These are phyloP conservation scores for Andrena chrysosceles DNA, from an alignment of 2,888 invertebrate species.

Conservation along the genomic window DNA sequence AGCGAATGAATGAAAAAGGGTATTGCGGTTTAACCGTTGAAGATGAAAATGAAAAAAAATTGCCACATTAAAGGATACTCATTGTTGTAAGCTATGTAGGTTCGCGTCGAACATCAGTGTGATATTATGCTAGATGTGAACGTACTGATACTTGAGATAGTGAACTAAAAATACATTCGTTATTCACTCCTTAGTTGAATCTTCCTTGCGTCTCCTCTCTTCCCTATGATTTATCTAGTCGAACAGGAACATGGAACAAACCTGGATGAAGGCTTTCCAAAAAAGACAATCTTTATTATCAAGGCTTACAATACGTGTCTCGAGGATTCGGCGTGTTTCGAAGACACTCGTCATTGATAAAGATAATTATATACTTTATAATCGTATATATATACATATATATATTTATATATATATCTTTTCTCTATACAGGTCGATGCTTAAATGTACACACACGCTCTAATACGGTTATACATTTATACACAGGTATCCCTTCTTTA, in stretches of 20 bases:
- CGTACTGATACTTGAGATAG: background rate
- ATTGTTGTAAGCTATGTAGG: background rate
- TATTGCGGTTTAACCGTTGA: background rate
- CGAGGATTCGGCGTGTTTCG: constrained; percentile 58
- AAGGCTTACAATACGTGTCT: constrained; percentile 73
- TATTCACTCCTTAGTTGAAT: background rate
- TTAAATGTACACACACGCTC: constrained; percentile 55
- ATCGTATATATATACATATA: constrained; percentile 41
- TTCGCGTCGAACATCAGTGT: background rate
- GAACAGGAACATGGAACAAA: constrained; percentile 17
- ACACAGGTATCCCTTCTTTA: constrained; percentile 27
- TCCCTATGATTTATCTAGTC: background rate
- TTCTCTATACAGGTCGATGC: constrained; percentile 49
- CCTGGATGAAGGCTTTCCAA: constrained; percentile 63
- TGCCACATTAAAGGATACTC: background rate
- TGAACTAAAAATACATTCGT: constrained; percentile 23
- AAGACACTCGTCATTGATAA: constrained; percentile 49
- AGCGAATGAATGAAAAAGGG: background rate
- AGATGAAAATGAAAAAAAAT: background rate
- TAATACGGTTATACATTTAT: constrained; percentile 56
- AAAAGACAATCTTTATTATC: constrained; percentile 78
- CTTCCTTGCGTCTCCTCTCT: background rate
- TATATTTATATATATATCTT: constrained; percentile 30
- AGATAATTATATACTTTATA: constrained; percentile 40
- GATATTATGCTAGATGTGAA: background rate